A percentile compares a stretch with the other conserved stretches of the same genome.
These are phyloP conservation scores for Solea senegalensis DNA, from an alignment of 2,113 vertebrate genomes.

Conservation along the genomic window DNA sequence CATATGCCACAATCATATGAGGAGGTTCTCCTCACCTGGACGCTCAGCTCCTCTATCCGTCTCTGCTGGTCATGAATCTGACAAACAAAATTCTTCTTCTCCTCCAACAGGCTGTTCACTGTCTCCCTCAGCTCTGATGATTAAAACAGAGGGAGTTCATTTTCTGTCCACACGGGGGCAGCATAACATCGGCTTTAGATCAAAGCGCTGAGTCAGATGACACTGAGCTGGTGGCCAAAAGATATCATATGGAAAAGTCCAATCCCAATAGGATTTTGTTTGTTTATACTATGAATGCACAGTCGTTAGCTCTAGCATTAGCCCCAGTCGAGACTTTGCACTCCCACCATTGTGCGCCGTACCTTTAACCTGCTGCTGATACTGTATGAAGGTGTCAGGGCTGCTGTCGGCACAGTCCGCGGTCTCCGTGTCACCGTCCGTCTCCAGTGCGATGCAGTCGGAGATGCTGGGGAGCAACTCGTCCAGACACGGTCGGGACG, in stretches of 20 bases:
- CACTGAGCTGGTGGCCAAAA: no score
- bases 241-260: no score
- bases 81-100: constrained; percentile 81
- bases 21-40: constrained; percentile 64
- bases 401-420: constrained; percentile 42
- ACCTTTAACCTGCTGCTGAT: constrained; percentile 86
- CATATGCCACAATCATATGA: not conserved
- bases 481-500: constrained; percentile 81
- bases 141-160: not conserved
- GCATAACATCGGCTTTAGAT: no score
- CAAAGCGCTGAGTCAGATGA: no score
- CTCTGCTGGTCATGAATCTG: constrained; percentile 82
- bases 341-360: not conserved
- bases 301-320: no score
- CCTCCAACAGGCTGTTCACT: constrained; percentile 78
- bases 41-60: constrained; percentile 75
- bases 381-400: constrained; percentile 76
- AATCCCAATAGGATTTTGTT: no score
- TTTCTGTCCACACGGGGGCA: no score
- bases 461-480: constrained; percentile 83
- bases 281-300: no score
- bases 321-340: no score
- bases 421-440: constrained; percentile 59
- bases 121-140: constrained; percentile 80
- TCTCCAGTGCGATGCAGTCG: constrained; percentile 78